These are phyloP conservation scores for Melanotaenia boesemani DNA, from an alignment of 2,797 vertebrate genomes.

Conservation along the genomic window DNA sequence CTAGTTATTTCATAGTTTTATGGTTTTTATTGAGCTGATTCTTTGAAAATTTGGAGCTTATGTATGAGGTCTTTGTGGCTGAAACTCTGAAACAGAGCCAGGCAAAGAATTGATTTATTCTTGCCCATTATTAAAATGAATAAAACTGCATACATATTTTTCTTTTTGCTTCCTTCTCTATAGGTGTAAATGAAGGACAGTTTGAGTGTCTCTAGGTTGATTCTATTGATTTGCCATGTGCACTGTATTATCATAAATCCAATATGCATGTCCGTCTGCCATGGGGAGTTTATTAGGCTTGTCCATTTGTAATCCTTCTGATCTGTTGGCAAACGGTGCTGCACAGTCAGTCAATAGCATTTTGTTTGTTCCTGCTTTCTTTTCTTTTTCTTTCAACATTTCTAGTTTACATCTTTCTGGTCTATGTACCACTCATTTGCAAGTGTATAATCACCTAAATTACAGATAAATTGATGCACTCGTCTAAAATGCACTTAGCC, in stretches of 20 bases:
- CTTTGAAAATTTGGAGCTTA: not conserved
- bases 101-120: slow-evolving; percentile 3
- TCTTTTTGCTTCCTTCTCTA: slow-evolving; percentile 1
- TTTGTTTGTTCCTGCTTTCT: slow-evolving; percentile 4
- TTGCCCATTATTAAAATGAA: not conserved
- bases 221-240: slow-evolving; percentile 57
- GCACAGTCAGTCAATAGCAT: slow-evolving; percentile 15
- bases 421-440: slow-evolving; percentile 15
- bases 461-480: slow-evolving; percentile 23
- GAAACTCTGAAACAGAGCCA: slow-evolving; percentile 27
- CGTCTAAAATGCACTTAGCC: slow-evolving; percentile 38
- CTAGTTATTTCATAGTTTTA: not conserved
- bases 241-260: slow-evolving; percentile 68
- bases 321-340: slow-evolving; percentile 39
- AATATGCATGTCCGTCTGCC: slow-evolving; percentile 49
- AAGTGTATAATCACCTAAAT: slow-evolving; percentile 20
- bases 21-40: not conserved
- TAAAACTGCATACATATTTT: slow-evolving; percentile 10
- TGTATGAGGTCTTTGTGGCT: not conserved
- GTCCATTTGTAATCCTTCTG: slow-evolving; percentile 36
- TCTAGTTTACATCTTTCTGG: not conserved
- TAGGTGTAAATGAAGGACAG: slow-evolving; percentile 22
- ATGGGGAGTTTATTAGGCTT: slow-evolving; percentile 47
- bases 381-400: not conserved
- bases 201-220: slow-evolving; percentile 36